phyloP scores from a whole-genome alignment of 2,113 vertebrate genomes.

The Xenopus borealis region DNA sequence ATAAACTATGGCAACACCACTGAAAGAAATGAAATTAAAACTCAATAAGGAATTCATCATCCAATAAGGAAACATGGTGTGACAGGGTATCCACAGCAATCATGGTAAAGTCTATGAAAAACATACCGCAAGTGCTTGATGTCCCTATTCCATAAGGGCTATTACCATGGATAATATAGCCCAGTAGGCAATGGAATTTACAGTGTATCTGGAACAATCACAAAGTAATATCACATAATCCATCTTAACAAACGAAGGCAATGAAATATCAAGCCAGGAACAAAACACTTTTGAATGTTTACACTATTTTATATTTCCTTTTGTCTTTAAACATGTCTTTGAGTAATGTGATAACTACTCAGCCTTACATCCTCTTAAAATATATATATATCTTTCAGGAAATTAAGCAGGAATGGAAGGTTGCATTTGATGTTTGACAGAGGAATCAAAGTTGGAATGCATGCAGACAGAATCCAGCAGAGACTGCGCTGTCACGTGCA shows the following conservation, averaged over 20 bases:
- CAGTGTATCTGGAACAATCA: background rate
- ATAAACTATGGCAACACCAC: no score
- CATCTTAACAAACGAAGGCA: background rate
- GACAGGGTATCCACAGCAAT: background rate
- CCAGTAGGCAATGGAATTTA: background rate
- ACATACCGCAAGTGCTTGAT: background rate
- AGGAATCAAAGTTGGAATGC: slow-evolving; percentile 3
- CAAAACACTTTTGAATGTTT: background rate
- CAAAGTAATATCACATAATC: background rate
- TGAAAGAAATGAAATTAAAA: no score
- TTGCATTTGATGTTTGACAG: background rate
- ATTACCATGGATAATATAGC: background rate
- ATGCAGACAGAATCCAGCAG: slow-evolving; percentile 2
- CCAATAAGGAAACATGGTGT: no score
- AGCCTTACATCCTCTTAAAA: background rate
- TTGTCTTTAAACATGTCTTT: background rate
- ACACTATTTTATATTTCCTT: slow-evolving; percentile 5
- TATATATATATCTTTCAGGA: background rate
- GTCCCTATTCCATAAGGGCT: background rate
- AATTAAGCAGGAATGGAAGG: background rate
- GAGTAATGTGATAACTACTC: slow-evolving; percentile 1
- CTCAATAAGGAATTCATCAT: no score
- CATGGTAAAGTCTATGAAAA: background rate
- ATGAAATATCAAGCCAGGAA: background rate
- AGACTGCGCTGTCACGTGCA: background rate